Conservation (phyloP, 2,888 invertebrate genomes). For the Thelaira solivaga region DNA sequence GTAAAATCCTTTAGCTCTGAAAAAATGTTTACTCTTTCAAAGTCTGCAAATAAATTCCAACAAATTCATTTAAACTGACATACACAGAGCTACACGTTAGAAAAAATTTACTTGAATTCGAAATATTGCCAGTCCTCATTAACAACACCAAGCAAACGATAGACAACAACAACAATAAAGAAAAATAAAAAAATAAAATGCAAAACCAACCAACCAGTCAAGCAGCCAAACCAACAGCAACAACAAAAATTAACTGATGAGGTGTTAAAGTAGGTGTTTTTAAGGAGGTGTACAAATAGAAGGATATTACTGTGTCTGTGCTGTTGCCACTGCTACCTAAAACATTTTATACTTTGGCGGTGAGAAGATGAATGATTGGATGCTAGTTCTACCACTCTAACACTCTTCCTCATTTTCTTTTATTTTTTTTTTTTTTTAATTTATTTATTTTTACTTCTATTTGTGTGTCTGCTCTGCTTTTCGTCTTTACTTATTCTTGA, state of each 20-base stretch:
- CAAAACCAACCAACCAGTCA: conserved; percentile 7
- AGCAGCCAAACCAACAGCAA: conserved; percentile 22
- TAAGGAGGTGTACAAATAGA: conserved; percentile 52
- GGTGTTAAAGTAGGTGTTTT: conserved; percentile 62
- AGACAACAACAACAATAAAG: neutral
- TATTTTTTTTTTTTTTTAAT: neutral
- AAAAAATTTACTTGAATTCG: conserved; percentile 6
- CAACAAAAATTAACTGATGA: conserved; percentile 59
- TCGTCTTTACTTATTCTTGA: conserved; percentile 3
- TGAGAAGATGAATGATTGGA: conserved; percentile 57
- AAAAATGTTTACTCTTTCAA: conserved; percentile 13
- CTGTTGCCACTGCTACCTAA: neutral
- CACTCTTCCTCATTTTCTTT: no score
- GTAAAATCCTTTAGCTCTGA: no score
- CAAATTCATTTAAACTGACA: conserved; percentile 32
- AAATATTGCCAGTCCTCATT: conserved; percentile 44
- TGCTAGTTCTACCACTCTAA: conserved; percentile 26
- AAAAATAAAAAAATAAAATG: neutral
- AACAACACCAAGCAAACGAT: conserved; percentile 33
- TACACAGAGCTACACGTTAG: neutral
- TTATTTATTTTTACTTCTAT: neutral
- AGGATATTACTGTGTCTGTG: neutral
- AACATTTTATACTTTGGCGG: conserved; percentile 45
- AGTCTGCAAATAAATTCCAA: neutral
- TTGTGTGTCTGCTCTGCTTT: conserved; percentile 26